Conservation (phyloP, 1,140 invertebrate genomes). For the Caenorhabditis brenneri region DNA sequence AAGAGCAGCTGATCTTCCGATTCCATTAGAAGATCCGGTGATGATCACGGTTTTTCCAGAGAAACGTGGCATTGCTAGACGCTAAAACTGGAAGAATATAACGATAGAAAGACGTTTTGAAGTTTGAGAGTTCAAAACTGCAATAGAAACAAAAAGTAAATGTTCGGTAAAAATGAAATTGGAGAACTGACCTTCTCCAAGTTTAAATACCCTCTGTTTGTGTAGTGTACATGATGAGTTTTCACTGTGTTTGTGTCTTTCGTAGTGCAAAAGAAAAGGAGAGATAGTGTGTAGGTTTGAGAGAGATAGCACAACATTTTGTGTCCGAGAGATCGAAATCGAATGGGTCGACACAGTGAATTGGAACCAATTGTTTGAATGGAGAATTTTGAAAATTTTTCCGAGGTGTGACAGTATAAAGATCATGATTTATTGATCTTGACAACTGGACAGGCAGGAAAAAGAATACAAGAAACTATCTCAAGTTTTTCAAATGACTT, state of each 20-base stretch:
- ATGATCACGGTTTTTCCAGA: not conserved
- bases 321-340: not conserved
- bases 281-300: not conserved
- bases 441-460: no score
- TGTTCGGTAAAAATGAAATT: no score
- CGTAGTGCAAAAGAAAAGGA: not conserved
- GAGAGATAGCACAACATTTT: not conserved
- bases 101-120: no score
- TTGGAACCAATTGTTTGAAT: not conserved
- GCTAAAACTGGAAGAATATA: not conserved
- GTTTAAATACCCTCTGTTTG: not conserved
- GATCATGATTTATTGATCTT: no score
- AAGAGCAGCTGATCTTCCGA: constrained; percentile 81
- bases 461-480: no score
- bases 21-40: constrained; percentile 82
- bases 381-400: no score
- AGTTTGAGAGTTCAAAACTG: no score
- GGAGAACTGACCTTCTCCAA: not conserved
- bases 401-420: no score
- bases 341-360: not conserved
- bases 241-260: not conserved
- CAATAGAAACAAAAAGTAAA: no score
- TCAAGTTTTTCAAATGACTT: no score
- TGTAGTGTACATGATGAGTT: not conserved
- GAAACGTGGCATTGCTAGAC: not conserved